A percentile compares a stretch with the other conserved stretches of the same genome.
Conservation (phyloP, 2,888 invertebrate species). For the Oligia latruncula region DNA sequence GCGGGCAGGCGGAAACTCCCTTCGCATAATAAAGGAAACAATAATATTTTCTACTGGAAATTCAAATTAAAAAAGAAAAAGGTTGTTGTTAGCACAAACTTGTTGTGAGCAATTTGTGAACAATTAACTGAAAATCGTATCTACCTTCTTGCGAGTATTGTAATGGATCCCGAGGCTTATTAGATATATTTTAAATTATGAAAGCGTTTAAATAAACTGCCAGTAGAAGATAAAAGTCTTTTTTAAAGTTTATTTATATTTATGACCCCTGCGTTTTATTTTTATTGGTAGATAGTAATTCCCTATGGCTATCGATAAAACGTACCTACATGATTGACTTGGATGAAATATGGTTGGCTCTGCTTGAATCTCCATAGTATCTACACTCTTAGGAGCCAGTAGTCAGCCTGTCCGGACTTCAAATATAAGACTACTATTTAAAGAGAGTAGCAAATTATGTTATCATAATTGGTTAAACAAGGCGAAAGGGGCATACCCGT, state of each 20-base stretch:
- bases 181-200: slow-evolving; percentile 5
- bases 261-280: slow-evolving; percentile 65
- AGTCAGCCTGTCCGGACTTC: not conserved
- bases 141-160: not conserved
- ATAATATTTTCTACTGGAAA: slow-evolving; percentile 45
- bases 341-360: slow-evolving; percentile 26
- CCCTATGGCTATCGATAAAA: slow-evolving; percentile 64
- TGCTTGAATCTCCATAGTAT: slow-evolving; percentile 6
- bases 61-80: slow-evolving; percentile 21
- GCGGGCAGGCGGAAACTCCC: slow-evolving; percentile 42
- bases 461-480: not conserved
- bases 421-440: too few species aligned
- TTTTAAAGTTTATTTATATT: slow-evolving; percentile 7
- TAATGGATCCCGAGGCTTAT: not conserved
- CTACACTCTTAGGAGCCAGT: not conserved
- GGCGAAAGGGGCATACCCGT: not conserved
- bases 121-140: slow-evolving; percentile 5
- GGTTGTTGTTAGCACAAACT: not conserved
- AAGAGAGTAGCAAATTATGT: slow-evolving; percentile 8
- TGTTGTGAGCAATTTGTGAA: not conserved
- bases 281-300: slow-evolving; percentile 74
- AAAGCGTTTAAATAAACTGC: slow-evolving; percentile 12
- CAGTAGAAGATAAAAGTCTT: not conserved
- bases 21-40: slow-evolving; percentile 48
- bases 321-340: slow-evolving; percentile 15